These are phyloP conservation scores for Cettia cetti DNA, from an alignment of 2,113 vertebrate species.

Conservation along the genomic window DNA sequence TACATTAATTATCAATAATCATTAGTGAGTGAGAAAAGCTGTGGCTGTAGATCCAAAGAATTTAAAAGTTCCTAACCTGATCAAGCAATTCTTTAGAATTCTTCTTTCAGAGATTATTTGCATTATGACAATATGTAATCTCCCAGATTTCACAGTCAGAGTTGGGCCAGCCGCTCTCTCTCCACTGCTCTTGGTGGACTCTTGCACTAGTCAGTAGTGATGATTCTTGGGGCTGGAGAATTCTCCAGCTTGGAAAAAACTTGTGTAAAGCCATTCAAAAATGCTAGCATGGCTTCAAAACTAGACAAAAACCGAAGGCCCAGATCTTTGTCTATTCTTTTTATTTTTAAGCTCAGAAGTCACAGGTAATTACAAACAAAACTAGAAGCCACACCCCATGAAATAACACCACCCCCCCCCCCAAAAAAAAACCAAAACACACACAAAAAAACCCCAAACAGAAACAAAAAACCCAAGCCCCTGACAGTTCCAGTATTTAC, in stretches of 20 bases:
- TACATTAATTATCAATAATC: not conserved
- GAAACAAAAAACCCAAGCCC: not conserved
- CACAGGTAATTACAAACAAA: not conserved
- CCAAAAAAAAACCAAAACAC: no score
- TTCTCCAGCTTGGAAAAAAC: not conserved
- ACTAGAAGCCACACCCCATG: not conserved
- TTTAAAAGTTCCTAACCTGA: not conserved
- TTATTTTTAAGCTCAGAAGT: not conserved
- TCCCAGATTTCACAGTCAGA: not conserved
- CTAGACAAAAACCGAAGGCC: not conserved
- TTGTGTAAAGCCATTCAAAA: not conserved
- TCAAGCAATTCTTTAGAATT: not conserved
- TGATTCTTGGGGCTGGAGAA: not conserved
- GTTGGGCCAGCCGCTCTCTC: not conserved
- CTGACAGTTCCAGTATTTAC: not conserved
- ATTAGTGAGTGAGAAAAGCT: not conserved
- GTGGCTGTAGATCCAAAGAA: not conserved
- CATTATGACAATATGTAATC: not conserved
- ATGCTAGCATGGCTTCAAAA: not conserved
- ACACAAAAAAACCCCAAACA: no score
- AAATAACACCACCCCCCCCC: no score
- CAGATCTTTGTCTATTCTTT: not conserved
- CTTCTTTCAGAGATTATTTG: not conserved
- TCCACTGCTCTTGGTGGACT: not conserved
- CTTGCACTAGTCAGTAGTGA: not conserved